Evolutionary conservation across 2,113 vertebrate species (phyloP).

Genomic region (Oreochromis spilurus): DNA sequence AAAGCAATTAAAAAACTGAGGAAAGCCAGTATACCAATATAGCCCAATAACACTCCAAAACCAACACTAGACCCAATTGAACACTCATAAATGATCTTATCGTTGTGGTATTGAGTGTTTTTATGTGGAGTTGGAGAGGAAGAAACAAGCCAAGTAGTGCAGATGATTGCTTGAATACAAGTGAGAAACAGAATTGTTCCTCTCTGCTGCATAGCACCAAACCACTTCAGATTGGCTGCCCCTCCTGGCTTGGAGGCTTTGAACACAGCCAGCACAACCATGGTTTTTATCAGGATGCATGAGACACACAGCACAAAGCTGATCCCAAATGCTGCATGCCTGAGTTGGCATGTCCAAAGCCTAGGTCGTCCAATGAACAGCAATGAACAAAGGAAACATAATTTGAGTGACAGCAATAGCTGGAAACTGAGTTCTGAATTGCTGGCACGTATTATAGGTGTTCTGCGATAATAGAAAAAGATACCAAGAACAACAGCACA

Average conservation of each 20-base stretch:
- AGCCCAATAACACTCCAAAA: slow-evolving; percentile 44
- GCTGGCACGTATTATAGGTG: slow-evolving; percentile 63
- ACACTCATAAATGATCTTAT: slow-evolving; percentile 61
- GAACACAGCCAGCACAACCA: slow-evolving; percentile 58
- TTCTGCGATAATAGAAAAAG: slow-evolving; percentile 39
- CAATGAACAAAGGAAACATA: slow-evolving; percentile 69
- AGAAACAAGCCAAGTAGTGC: slow-evolving; percentile 52
- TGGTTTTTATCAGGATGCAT: slow-evolving; percentile 36
- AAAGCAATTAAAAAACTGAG: too few relatives aligned
- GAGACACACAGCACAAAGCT: slow-evolving; percentile 44
- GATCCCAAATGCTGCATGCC: slow-evolving; percentile 42
- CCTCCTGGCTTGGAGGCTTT: slow-evolving; percentile 58
- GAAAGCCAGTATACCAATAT: too few relatives aligned
- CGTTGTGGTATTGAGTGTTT: slow-evolving; percentile 41
- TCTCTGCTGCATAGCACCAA: slow-evolving; percentile 54
- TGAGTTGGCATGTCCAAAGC: slow-evolving; percentile 27
- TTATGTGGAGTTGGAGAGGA: slow-evolving; percentile 48
- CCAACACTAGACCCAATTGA: slow-evolving; percentile 48
- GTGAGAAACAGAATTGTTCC: slow-evolving; percentile 47
- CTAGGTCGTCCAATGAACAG: slow-evolving; percentile 50
- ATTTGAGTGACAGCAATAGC: slow-evolving; percentile 58
- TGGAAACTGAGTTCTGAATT: slow-evolving; percentile 71
- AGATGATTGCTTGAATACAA: slow-evolving; percentile 51
- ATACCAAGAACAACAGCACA: slow-evolving; percentile 33
- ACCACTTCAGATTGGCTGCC: slow-evolving; percentile 44